Conservation (phyloP, 2,797 vertebrate species). For the Danionella dracula region DNA sequence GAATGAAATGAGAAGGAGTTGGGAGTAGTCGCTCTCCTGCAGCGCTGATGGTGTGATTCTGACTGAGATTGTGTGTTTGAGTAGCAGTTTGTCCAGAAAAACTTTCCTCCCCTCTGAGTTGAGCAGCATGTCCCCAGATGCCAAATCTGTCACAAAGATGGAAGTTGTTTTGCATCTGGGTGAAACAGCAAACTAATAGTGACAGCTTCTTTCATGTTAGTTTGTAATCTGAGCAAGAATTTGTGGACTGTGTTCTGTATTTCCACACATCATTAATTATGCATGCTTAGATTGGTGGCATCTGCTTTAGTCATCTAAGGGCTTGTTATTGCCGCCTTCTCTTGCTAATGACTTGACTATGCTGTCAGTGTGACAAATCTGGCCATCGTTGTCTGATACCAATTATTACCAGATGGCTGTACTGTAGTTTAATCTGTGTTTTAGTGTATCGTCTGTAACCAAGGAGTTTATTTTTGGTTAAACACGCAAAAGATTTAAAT, state of each 20-base stretch:
- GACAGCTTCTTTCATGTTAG: slow-evolving; percentile 63
- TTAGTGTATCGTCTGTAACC: neutral
- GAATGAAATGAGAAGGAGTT: slow-evolving; percentile 52
- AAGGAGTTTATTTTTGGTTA: no score
- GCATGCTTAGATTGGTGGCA: slow-evolving; percentile 25
- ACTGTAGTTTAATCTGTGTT: neutral
- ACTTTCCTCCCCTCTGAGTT: slow-evolving; percentile 23
- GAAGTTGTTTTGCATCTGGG: slow-evolving; percentile 51
- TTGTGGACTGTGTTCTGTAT: neutral
- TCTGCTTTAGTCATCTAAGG: neutral
- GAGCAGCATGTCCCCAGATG: slow-evolving; percentile 59
- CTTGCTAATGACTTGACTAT: slow-evolving; percentile 33
- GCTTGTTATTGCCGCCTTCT: slow-evolving; percentile 31
- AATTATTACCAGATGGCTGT: slow-evolving; percentile 26
- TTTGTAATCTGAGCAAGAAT: slow-evolving; percentile 6
- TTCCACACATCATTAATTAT: slow-evolving; percentile 13
- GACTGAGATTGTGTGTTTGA: slow-evolving; percentile 56
- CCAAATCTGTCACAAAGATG: slow-evolving; percentile 61
- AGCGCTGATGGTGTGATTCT: slow-evolving; percentile 50
- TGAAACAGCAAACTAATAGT: slow-evolving; percentile 65
- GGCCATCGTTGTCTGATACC: slow-evolving; percentile 7
- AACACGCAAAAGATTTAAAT: no score
- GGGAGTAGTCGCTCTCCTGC: slow-evolving; percentile 52
- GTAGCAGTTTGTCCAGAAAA: slow-evolving; percentile 37
- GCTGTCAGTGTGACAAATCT: neutral